A percentile compares a stretch with the other conserved stretches of the same genome.
Evolutionary conservation across 2,113 vertebrate genomes (phyloP).

Genomic region (Xenopus borealis): DNA sequence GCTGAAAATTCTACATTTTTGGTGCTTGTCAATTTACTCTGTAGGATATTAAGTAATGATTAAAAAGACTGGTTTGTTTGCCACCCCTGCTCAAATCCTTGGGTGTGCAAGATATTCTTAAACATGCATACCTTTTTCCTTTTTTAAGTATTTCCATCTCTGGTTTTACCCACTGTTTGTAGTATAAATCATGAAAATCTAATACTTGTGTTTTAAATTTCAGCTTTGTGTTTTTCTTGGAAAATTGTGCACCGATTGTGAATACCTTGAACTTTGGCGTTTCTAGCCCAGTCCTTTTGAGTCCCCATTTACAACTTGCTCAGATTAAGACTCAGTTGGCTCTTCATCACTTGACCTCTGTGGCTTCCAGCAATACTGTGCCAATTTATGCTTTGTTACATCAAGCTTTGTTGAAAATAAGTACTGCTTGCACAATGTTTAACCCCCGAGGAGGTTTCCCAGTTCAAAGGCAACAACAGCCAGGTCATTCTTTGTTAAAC

Average conservation of each 20-base stretch:
- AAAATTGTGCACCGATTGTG: conserved; percentile 80
- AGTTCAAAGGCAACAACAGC: conserved; percentile 67
- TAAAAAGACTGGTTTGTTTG: too few species aligned
- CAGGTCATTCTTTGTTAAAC: conserved; percentile 43
- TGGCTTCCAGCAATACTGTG: conserved; percentile 60
- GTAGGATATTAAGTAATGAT: too few species aligned
- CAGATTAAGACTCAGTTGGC: conserved; percentile 83
- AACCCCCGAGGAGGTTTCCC: conserved; percentile 76
- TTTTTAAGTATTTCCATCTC: conserved; percentile 55
- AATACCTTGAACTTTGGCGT: conserved; percentile 79
- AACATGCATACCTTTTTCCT: conserved; percentile 44
- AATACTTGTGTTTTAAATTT: conserved; percentile 89
- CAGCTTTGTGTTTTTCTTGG: conserved; percentile 91
- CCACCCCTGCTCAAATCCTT: too few species aligned
- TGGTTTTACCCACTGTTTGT: conserved; percentile 57
- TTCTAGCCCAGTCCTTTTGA: conserved; percentile 73
- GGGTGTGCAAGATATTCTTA: too few species aligned
- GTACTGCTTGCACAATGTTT: conserved; percentile 80
- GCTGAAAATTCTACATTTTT: too few species aligned
- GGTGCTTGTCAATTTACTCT: too few species aligned
- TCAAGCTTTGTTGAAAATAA: conserved; percentile 73
- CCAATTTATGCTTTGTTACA: conserved; percentile 71
- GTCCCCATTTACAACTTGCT: conserved; percentile 83
- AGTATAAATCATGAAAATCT: conserved; percentile 65
- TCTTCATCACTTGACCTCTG: conserved; percentile 71